Conservation (phyloP, 2,888 invertebrate species). For the Callyntrura guangdongensis region DNA sequence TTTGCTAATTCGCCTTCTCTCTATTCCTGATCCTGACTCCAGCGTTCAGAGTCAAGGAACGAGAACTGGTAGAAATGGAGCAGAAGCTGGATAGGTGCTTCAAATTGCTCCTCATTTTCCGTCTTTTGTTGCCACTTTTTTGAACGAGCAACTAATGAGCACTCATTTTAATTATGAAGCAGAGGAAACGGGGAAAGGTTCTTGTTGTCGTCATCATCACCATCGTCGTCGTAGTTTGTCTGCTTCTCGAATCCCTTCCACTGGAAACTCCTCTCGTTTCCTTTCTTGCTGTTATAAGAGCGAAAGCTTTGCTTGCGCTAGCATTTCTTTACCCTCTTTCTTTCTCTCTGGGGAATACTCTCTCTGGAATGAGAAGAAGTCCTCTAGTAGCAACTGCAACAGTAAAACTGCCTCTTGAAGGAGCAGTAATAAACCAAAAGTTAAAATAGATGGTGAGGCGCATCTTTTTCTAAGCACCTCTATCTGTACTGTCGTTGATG, state of each 20-base stretch:
- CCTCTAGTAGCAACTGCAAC: neutral
- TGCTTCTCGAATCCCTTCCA: too few relatives aligned
- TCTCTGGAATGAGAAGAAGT: neutral
- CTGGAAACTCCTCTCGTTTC: neutral
- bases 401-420: too few relatives aligned
- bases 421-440: constrained; percentile 65
- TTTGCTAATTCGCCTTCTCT: constrained; percentile 74
- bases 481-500: constrained; percentile 17
- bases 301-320: too few relatives aligned
- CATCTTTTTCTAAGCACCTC: constrained; percentile 65
- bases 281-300: too few relatives aligned
- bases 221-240: too few relatives aligned
- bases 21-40: too few relatives aligned
- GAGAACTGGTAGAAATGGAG: neutral
- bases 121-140: constrained; percentile 63
- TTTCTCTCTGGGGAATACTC: constrained; percentile 32
- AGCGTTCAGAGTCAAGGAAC: neutral
- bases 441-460: constrained; percentile 67
- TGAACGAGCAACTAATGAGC: constrained; percentile 72
- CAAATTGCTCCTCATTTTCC: constrained; percentile 58
- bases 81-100: constrained; percentile 70
- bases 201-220: neutral
- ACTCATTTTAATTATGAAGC: constrained; percentile 79
- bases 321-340: neutral
- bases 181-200: constrained; percentile 60